These are phyloP conservation scores for Xyrauchen texanus DNA, from an alignment of 2,113 vertebrate genomes.

Conservation along the genomic window DNA sequence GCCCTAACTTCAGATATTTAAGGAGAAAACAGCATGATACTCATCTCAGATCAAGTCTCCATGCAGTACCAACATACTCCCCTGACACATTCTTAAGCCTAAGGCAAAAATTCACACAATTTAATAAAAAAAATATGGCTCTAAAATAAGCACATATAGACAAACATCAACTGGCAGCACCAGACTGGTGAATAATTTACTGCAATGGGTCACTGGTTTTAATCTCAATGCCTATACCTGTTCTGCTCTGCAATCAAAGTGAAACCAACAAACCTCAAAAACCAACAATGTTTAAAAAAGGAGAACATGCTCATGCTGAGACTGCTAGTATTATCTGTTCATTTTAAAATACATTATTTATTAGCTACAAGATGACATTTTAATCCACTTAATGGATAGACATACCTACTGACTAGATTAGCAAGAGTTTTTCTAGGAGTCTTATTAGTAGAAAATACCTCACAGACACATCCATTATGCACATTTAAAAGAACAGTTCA, in stretches of 20 bases:
- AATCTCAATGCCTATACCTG: neutral
- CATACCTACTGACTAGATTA: neutral
- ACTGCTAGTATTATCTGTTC: neutral
- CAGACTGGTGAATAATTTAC: slow-evolving; percentile 12
- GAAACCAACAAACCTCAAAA: neutral
- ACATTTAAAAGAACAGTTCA: too few relatives aligned
- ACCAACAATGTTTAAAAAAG: neutral
- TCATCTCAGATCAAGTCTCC: too few relatives aligned
- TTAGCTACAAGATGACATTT: neutral
- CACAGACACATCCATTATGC: slow-evolving; percentile 5
- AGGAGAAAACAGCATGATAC: slow-evolving; percentile 26
- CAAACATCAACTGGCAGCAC: slow-evolving; percentile 8
- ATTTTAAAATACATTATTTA: slow-evolving; percentile 2
- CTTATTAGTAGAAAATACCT: neutral
- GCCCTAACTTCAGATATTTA: neutral
- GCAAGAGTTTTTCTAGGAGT: neutral
- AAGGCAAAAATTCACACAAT: slow-evolving; percentile 41
- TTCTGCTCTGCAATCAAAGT: too few relatives aligned
- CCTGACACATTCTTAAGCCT: slow-evolving; percentile 35
- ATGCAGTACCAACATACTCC: neutral
- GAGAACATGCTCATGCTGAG: too few relatives aligned
- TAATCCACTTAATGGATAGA: neutral
- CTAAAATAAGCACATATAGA: too few relatives aligned
- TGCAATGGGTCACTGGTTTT: neutral
- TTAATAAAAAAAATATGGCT: too few relatives aligned